These are phyloP conservation scores for Epistrophella euchroma DNA, from an alignment of 2,888 invertebrate species.

Conservation along the genomic window DNA sequence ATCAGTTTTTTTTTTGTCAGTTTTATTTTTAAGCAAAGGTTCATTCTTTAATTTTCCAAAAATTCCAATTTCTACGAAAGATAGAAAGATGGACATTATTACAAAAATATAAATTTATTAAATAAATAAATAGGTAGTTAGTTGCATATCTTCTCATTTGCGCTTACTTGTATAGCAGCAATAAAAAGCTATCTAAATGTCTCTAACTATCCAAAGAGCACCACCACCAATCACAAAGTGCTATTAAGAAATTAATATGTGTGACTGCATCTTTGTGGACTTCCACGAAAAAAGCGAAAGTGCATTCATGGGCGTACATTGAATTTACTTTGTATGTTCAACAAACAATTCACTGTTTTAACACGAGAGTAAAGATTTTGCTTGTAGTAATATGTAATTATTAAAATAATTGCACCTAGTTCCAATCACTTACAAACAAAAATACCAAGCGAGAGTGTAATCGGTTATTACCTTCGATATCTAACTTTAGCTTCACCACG, in stretches of 20 bases:
- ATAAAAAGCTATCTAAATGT: background rate
- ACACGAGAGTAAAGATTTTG: slow-evolving; percentile 46
- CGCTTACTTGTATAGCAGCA: background rate
- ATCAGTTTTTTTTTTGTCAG: too few species aligned
- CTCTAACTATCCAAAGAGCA: background rate
- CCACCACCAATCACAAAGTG: slow-evolving; percentile 6
- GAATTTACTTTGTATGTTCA: slow-evolving; percentile 25
- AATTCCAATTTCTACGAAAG: too few species aligned
- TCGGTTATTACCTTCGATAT: slow-evolving; percentile 57
- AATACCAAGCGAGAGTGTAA: slow-evolving; percentile 55
- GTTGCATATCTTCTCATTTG: background rate
- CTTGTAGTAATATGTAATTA: slow-evolving; percentile 36
- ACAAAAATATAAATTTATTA: too few species aligned
- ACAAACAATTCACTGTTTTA: slow-evolving; percentile 26
- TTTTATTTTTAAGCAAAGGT: too few species aligned
- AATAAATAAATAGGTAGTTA: too few species aligned
- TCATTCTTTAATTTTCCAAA: too few species aligned
- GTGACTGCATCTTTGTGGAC: slow-evolving; percentile 40
- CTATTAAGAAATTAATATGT: slow-evolving; percentile 68
- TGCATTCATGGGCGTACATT: slow-evolving; percentile 60
- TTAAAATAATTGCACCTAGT: slow-evolving; percentile 65
- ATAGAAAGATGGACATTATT: too few species aligned
- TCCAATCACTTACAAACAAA: slow-evolving; percentile 58
- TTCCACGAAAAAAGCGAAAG: slow-evolving; percentile 67
- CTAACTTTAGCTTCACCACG: slow-evolving; percentile 4